Base-by-base conservation (phyloP, 2,113 vertebrate genomes). In the Psephotus haematonotus region DNA sequence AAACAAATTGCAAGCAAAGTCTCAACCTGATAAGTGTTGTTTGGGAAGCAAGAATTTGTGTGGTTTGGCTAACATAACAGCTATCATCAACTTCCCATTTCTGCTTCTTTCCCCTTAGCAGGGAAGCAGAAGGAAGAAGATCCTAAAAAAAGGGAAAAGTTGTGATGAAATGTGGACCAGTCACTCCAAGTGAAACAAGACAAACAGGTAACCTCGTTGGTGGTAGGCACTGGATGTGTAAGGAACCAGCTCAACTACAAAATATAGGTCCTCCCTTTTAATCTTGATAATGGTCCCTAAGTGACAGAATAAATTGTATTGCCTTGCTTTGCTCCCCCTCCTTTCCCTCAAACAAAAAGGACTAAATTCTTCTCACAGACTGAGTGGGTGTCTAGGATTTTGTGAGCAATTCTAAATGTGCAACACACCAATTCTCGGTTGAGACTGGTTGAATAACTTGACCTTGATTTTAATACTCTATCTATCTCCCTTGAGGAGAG, bases 271-370 rank as follows among this genome's bases (percentile, higher is more conserved):
- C 92, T 94, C 96, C 95, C 86, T 89, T 91, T 84, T 87, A 20
- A 96, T 97, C 96, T 95, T 89, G 94, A 91, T 96, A 60, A 33
- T 28, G 60, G 53, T 22, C 88, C 67, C 60, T 52, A 44, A 76
- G 22, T 92, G 86, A 76, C 89, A 76, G 77, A 19, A 47, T 57
- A 4, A 87, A 62, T 92, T 15, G 68, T 1, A 12, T 11, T 12
- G 46, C 82, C 39, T 22, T 18, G 43, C 47, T 84, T 39, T 0
- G 50, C 80, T 95, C 86, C 92, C 86, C 89, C 94, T 96, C 84
- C 0, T 97, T 97, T 96, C 95, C 86, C 95, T 95, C 65, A 27
- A 88, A 23, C 37, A 55, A 37, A 83, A 57, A 19, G 8, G 37
- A 22, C 41, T 57, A 23, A 20, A 81, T 13, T 20, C 23, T 52